Conservation (phyloP, 1,140 invertebrate species). For the Pseudomyrmex pallidus region DNA sequence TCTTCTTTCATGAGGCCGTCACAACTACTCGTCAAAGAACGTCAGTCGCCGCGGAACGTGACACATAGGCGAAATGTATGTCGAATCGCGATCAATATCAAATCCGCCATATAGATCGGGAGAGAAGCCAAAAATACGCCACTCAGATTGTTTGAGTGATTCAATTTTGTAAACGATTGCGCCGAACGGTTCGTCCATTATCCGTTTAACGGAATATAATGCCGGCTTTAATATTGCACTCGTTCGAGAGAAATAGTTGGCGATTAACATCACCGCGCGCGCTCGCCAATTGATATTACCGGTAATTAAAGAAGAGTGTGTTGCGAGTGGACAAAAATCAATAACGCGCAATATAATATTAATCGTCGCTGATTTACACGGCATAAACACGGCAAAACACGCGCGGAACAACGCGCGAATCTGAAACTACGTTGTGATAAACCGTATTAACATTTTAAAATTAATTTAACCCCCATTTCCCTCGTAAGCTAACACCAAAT, state of each 20-base stretch:
- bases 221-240: slow-evolving; percentile 17
- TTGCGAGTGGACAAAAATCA: slow-evolving; percentile 22
- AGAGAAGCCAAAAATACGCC: neutral
- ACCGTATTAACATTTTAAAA: slow-evolving; percentile 31
- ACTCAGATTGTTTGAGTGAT: neutral
- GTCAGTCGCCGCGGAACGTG: slow-evolving; percentile 3
- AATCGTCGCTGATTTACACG: slow-evolving; percentile 17
- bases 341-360: slow-evolving; percentile 41
- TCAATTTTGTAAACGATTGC: slow-evolving; percentile 16
- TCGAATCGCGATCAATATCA: slow-evolving; percentile 21
- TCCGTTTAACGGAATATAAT: slow-evolving; percentile 7
- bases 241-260: slow-evolving; percentile 15
- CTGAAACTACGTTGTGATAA: slow-evolving; percentile 17
- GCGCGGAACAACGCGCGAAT: neutral
- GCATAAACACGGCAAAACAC: neutral
- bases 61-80: neutral
- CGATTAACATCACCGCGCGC: slow-evolving; percentile 18
- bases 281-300: slow-evolving; percentile 15
- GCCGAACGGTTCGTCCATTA: neutral
- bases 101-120: neutral
- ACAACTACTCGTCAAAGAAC: slow-evolving; percentile 21
- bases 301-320: slow-evolving; percentile 47
- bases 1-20: neutral
- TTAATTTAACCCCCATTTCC: neutral
- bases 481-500: neutral